Percentiles rank a stretch among this genome's conserved stretches.
phyloP scores from a whole-genome alignment of 2,113 vertebrate species.

The Larimichthys polyactis region DNA sequence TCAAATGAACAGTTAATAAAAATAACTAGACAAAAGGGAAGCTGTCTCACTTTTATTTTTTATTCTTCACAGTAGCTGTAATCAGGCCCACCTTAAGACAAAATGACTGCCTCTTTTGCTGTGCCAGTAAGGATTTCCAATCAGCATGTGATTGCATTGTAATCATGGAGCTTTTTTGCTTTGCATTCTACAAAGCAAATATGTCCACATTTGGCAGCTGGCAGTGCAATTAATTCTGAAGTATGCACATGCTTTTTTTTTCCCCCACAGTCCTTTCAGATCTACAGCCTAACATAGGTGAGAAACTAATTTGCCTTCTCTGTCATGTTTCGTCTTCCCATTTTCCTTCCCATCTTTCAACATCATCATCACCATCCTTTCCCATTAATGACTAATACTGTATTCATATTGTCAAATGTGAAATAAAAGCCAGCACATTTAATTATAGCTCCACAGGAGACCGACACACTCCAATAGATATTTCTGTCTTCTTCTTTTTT shows the following conservation, averaged over 20 bases:
- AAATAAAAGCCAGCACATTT: slow-evolving; percentile 45
- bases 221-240: slow-evolving; percentile 58
- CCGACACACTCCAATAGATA: not conserved
- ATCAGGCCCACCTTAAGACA: slow-evolving; percentile 41
- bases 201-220: slow-evolving; percentile 64
- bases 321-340: slow-evolving; percentile 19
- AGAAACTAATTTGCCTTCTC: slow-evolving; percentile 56
- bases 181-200: slow-evolving; percentile 58
- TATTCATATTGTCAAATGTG: slow-evolving; percentile 31
- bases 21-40: slow-evolving; percentile 6
- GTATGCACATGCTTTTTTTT: not conserved
- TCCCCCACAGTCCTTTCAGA: slow-evolving; percentile 20
- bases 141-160: slow-evolving; percentile 64
- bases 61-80: slow-evolving; percentile 23
- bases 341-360: slow-evolving; percentile 37
- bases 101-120: slow-evolving; percentile 13
- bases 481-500: not conserved
- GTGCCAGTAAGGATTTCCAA: slow-evolving; percentile 39
- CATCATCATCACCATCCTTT: slow-evolving; percentile 1
- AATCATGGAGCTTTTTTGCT: slow-evolving; percentile 58
- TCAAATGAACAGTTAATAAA: slow-evolving; percentile 27
- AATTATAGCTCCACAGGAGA: slow-evolving; percentile 44
- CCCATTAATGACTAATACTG: slow-evolving; percentile 37
- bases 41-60: slow-evolving; percentile 13
- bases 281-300: slow-evolving; percentile 42